Conservation (phyloP, 2,888 invertebrate genomes). For the Ommatoiulus sabulosus region DNA sequence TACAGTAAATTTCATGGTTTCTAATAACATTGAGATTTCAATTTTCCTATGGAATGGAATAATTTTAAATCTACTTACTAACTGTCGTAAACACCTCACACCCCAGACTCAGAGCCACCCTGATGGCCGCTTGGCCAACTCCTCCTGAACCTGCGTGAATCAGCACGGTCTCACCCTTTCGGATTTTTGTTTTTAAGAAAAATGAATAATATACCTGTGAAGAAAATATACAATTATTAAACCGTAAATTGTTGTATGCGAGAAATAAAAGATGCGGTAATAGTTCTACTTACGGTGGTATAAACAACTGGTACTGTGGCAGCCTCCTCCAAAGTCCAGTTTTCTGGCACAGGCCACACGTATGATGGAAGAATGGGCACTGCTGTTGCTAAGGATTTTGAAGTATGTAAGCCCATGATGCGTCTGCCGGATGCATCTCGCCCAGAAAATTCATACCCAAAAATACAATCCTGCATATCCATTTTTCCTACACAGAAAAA, state of each 20-base stretch:
- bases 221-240: neutral
- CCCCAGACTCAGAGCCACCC: slow-evolving; percentile 89
- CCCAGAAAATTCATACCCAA: slow-evolving; percentile 95
- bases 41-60: too few species aligned
- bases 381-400: slow-evolving; percentile 88
- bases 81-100: slow-evolving; percentile 94
- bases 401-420: slow-evolving; percentile 93
- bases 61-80: slow-evolving; percentile 66
- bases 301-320: slow-evolving; percentile 96
- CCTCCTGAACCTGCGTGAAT: slow-evolving; percentile 96
- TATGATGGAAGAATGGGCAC: slow-evolving; percentile 86
- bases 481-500: slow-evolving; percentile 64
- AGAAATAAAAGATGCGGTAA: too few species aligned
- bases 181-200: slow-evolving; percentile 85
- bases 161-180: slow-evolving; percentile 84
- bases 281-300: slow-evolving; percentile 75
- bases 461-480: slow-evolving; percentile 84
- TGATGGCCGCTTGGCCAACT: slow-evolving; percentile 96
- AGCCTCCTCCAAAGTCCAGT: slow-evolving; percentile 91
- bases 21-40: too few species aligned
- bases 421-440: slow-evolving; percentile 79
- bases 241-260: too few species aligned
- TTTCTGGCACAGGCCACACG: slow-evolving; percentile 88
- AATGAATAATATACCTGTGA: slow-evolving; percentile 82
- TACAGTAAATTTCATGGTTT: too few species aligned